Conservation (phyloP, 2,888 invertebrate genomes). For the Meghimatium bilineatum region DNA sequence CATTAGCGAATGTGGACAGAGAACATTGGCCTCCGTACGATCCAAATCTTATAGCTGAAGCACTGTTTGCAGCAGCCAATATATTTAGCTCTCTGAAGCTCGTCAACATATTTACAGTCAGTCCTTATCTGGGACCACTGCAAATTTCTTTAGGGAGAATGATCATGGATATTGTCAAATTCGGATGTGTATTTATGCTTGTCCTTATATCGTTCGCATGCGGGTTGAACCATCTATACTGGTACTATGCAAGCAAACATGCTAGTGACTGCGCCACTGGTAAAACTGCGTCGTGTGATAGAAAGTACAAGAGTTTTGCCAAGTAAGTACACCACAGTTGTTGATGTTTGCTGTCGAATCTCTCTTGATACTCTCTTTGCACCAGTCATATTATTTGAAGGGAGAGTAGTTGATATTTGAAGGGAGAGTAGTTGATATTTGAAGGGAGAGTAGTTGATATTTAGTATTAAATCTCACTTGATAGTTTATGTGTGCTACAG, state of each 20-base stretch:
- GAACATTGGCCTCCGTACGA: slow-evolving; percentile 99
- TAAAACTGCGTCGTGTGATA: slow-evolving; percentile 72
- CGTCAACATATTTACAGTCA: slow-evolving; percentile 93
- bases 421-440: no score
- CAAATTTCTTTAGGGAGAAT: slow-evolving; percentile 90
- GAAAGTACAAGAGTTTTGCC: slow-evolving; percentile 75
- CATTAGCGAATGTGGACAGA: slow-evolving; percentile 77
- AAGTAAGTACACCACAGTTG: slow-evolving; percentile 76
- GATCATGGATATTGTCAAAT: slow-evolving; percentile 90
- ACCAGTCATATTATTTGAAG: no score
- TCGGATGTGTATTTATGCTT: slow-evolving; percentile 89
- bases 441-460: no score
- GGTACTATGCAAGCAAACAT: slow-evolving; percentile 82
- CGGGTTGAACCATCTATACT: slow-evolving; percentile 91
- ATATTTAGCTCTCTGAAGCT: slow-evolving; percentile 94
- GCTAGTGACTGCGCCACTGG: slow-evolving; percentile 45
- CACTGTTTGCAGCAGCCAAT: slow-evolving; percentile 96
- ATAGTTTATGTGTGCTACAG: no score
- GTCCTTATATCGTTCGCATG: slow-evolving; percentile 92
- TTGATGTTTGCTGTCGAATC: no score
- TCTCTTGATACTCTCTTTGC: no score
- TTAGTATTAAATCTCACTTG: no score
- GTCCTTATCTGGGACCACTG: slow-evolving; percentile 94
- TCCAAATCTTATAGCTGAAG: slow-evolving; percentile 89
- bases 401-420: no score